Evolutionary conservation across 1,140 invertebrate genomes (phyloP).

Genomic region (Spodoptera frugiperda): DNA sequence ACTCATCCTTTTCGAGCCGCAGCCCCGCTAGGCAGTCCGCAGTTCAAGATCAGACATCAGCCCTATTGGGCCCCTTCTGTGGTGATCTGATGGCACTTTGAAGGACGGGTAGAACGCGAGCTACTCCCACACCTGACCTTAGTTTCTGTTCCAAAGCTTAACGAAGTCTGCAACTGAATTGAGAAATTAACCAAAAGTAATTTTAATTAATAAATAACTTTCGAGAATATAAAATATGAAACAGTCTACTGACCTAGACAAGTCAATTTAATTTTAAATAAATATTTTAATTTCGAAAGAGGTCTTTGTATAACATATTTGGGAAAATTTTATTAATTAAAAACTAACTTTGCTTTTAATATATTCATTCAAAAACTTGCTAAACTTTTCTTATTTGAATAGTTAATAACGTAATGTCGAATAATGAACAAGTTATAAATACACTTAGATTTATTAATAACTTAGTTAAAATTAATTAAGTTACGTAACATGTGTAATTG

Average conservation of each 20-base stretch:
- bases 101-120: no score
- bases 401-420: slow-evolving; percentile 5
- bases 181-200: background rate
- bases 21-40: no score
- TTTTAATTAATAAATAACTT: background rate
- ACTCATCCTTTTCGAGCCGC: no score
- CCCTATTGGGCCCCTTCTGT: no score
- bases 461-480: no score
- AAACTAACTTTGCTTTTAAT: slow-evolving; percentile 19
- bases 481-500: no score
- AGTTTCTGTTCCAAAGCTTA: no score
- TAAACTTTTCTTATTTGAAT: slow-evolving; percentile 13
- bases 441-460: background rate
- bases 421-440: background rate
- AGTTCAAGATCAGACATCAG: no score
- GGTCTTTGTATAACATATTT: slow-evolving; percentile 6
- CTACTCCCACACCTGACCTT: no score
- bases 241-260: background rate
- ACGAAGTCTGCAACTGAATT: no score
- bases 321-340: slow-evolving; percentile 29
- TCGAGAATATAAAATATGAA: background rate
- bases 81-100: no score
- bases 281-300: background rate
- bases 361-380: slow-evolving; percentile 22
- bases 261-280: slow-evolving; percentile 21